Evolutionary conservation across 2,888 invertebrate species (phyloP).

Genomic region (Nomada goodeniana): DNA sequence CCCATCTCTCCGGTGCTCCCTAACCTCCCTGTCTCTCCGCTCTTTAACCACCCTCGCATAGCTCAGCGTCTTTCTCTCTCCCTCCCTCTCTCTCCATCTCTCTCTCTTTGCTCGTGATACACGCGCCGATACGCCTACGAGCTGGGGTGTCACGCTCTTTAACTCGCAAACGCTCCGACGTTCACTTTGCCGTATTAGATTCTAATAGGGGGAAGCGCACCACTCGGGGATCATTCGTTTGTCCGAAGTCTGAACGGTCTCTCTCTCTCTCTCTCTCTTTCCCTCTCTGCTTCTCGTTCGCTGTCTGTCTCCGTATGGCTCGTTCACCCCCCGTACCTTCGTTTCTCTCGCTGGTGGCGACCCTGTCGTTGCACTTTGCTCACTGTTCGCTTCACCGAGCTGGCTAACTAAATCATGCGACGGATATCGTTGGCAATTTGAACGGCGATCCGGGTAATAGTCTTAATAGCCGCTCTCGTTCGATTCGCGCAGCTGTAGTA

Average conservation of each 20-base stretch:
- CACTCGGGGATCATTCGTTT: conserved; percentile 44
- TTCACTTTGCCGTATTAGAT: conserved; percentile 80
- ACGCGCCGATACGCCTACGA: conserved; percentile 60
- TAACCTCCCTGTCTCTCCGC: neutral
- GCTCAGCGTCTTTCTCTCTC: neutral
- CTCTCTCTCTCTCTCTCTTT: neutral
- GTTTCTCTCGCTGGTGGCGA: conserved; percentile 1
- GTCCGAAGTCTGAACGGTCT: conserved; percentile 3
- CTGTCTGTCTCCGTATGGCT: neutral
- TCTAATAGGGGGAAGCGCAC: conserved; percentile 76
- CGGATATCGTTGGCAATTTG: conserved; percentile 64
- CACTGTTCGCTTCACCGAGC: conserved; percentile 53
- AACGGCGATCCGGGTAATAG: conserved; percentile 53
- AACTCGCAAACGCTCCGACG: conserved; percentile 76
- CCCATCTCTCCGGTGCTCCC: conserved; percentile 30
- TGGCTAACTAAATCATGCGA: conserved; percentile 64
- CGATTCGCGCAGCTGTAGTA: neutral
- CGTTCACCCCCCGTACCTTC: conserved; percentile 1
- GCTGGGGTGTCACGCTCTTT: conserved; percentile 79
- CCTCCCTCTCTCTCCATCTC: too few relatives aligned
- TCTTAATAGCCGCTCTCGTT: conserved; percentile 57
- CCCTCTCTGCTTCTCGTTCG: neutral
- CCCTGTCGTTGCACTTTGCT: conserved; percentile 63
- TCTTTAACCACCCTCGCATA: conserved; percentile 21
- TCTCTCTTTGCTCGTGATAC: conserved; percentile 47